These are phyloP conservation scores for Yponomeuta sedellus DNA, from an alignment of 2,888 invertebrate species.

Conservation along the genomic window DNA sequence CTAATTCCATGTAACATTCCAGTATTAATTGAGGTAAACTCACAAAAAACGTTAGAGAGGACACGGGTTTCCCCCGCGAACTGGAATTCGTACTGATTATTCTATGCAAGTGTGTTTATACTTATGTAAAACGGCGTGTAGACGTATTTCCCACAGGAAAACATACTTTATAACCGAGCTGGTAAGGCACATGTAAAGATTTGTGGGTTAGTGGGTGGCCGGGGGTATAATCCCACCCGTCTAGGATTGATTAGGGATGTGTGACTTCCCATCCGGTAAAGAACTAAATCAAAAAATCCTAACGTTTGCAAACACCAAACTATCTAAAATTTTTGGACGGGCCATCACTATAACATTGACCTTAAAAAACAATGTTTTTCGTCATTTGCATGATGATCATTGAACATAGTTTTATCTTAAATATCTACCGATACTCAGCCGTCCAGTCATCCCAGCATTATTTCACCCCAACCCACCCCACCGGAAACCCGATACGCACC, in stretches of 20 bases:
- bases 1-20: not conserved
- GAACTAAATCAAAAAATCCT: not conserved
- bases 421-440: too few species aligned
- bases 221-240: conserved; percentile 36
- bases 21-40: not conserved
- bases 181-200: conserved; percentile 20
- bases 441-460: not conserved
- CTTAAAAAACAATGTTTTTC: not conserved
- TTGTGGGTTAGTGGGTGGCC: conserved; percentile 29
- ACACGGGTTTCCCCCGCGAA: conserved; percentile 20
- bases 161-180: conserved; percentile 20
- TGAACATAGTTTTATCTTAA: too few species aligned
- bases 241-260: conserved; percentile 21
- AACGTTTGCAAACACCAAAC: not conserved
- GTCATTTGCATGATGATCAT: too few species aligned
- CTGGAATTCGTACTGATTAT: conserved; percentile 61
- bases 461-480: not conserved
- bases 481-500: not conserved
- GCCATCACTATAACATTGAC: not conserved
- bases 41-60: conserved; percentile 14
- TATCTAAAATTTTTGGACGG: not conserved
- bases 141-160: conserved; percentile 26
- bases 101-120: conserved; percentile 51
- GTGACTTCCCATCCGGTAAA: not conserved
- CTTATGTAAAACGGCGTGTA: conserved; percentile 52